These are phyloP conservation scores for Marmota monax DNA, from an alignment of 2,113 vertebrate genomes.

Conservation along the genomic window DNA sequence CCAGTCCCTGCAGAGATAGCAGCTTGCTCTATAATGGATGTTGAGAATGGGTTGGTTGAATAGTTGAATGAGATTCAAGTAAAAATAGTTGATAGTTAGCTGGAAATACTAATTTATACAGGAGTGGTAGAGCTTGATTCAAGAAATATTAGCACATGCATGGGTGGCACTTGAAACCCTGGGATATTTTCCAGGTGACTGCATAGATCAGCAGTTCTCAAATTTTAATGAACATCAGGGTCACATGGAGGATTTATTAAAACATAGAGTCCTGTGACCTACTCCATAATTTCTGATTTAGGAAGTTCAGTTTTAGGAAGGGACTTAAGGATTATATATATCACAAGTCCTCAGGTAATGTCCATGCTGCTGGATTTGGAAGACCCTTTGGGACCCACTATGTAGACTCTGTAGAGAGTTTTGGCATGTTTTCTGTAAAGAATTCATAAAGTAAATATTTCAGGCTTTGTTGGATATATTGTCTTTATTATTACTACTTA, in stretches of 20 bases:
- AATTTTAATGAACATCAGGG: background rate
- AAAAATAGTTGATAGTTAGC: background rate
- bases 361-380: background rate
- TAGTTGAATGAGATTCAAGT: background rate
- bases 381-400: background rate
- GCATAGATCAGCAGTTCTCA: background rate
- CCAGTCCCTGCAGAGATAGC: background rate
- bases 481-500: background rate
- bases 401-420: background rate
- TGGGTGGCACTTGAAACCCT: background rate
- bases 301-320: background rate
- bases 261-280: background rate
- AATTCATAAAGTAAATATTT: background rate
- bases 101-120: background rate
- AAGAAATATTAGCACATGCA: background rate
- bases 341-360: background rate
- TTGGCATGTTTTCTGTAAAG: background rate
- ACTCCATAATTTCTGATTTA: background rate
- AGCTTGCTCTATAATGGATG: background rate
- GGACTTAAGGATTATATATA: background rate
- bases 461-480: background rate
- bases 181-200: background rate
- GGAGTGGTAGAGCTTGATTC: background rate
- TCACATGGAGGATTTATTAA: background rate
- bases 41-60: constrained; percentile 23